Percentiles rank a stretch among this genome's conserved stretches.
These are phyloP conservation scores for Orius insidiosus DNA, from an alignment of 1,140 invertebrate species.

Conservation along the genomic window DNA sequence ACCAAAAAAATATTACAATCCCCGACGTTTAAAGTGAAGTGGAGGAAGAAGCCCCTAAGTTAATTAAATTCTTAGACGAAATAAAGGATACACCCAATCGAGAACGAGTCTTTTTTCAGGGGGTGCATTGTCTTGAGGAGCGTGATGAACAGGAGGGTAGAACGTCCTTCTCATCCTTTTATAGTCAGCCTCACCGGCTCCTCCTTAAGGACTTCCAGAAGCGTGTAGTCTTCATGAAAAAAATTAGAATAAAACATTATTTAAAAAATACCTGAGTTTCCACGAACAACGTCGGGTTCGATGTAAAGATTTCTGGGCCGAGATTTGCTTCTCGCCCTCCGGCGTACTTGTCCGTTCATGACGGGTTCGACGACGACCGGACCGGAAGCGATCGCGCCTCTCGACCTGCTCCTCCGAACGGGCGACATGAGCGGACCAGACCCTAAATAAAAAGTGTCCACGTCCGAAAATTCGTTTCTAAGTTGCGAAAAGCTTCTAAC, in stretches of 20 bases:
- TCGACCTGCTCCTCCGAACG: conserved; percentile 47
- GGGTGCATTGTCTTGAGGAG: conserved; percentile 60
- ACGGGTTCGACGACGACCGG: conserved; percentile 17
- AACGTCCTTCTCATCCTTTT: conserved; percentile 61
- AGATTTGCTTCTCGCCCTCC: conserved; percentile 58
- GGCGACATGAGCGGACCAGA: conserved; percentile 40
- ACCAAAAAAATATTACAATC: too few relatives aligned
- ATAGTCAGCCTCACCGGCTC: conserved; percentile 69
- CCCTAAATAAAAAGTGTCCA: conserved; percentile 76
- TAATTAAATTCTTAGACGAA: too few relatives aligned
- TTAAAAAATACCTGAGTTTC: conserved; percentile 34
- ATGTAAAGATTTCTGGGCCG: conserved; percentile 59
- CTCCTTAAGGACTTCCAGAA: conserved; percentile 65
- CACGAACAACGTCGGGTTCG: conserved; percentile 44
- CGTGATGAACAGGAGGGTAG: conserved; percentile 68
- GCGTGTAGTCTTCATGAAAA: conserved; percentile 53
- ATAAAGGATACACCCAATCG: conserved; percentile 81
- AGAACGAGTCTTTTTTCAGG: conserved; percentile 73
- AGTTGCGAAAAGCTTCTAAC: conserved; percentile 82
- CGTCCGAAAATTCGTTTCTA: conserved; percentile 75
- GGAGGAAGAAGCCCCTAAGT: too few relatives aligned
- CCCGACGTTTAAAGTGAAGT: too few relatives aligned
- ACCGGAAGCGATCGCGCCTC: conserved; percentile 26
- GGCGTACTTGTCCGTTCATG: conserved; percentile 7
- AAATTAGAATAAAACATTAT: too few relatives aligned